Conservation (phyloP, 2,797 vertebrate species). For the Decapterus maruadsi region DNA sequence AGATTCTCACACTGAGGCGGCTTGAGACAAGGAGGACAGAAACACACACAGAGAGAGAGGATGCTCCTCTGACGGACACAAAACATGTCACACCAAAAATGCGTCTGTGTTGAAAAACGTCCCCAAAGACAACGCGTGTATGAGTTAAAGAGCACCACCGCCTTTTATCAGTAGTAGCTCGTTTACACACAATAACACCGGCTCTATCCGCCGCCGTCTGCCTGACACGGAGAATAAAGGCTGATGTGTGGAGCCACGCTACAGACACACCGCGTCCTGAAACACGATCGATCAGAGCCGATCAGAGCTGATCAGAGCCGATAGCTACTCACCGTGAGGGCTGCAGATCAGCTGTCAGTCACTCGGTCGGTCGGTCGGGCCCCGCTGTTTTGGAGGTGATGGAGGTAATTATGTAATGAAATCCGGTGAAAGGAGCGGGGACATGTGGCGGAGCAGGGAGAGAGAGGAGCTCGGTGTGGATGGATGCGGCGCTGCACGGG, state of each 20-base stretch:
- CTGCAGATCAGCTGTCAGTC: conserved; percentile 40
- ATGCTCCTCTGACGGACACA: conserved; percentile 31
- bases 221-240: conserved; percentile 21
- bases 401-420: conserved; percentile 35
- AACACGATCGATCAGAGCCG: conserved; percentile 13
- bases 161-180: neutral
- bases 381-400: conserved; percentile 11
- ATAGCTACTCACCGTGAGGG: conserved; percentile 62
- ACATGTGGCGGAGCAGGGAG: conserved; percentile 51
- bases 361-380: conserved; percentile 5
- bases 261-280: neutral
- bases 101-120: neutral
- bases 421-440: conserved; percentile 42
- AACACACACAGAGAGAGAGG: conserved; percentile 16
- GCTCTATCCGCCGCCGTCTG: neutral
- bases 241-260: conserved; percentile 11
- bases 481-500: conserved; percentile 63
- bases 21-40: conserved; percentile 22
- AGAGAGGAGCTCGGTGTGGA: conserved; percentile 34
- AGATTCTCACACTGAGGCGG: conserved; percentile 67
- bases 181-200: neutral
- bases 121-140: no score
- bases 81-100: conserved; percentile 14
- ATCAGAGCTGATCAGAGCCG: no score
- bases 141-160: no score